phyloP scores from a whole-genome alignment of 23 tunicate genomes.

The Clavelina lepadiformis region DNA sequence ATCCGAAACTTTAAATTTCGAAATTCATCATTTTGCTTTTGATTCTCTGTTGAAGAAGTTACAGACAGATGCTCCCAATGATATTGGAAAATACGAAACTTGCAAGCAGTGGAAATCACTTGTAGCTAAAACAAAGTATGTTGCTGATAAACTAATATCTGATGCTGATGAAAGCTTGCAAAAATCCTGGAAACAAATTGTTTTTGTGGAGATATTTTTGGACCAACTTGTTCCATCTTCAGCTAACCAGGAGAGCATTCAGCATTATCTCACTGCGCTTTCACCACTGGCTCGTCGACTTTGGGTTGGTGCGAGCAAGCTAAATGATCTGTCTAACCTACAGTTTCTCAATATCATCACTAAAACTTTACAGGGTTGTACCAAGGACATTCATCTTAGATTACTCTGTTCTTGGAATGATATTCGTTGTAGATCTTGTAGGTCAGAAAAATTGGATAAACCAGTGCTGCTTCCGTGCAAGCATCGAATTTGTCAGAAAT shows the following conservation, averaged over 20 bases:
- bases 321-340: constrained; percentile 16
- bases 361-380: constrained; percentile 37
- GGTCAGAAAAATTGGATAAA: constrained; percentile 5
- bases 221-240: constrained; percentile 39
- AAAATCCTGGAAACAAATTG: constrained; percentile 11
- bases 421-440: constrained; percentile 24
- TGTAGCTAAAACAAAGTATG: constrained; percentile 5
- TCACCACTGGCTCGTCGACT: constrained; percentile 25
- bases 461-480: constrained; percentile 35
- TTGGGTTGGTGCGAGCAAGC: constrained; percentile 20
- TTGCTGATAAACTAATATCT: constrained; percentile 14
- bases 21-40: constrained; percentile 26
- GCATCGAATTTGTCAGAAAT: constrained; percentile 32
- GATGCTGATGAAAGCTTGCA: neutral
- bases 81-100: constrained; percentile 7
- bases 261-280: constrained; percentile 17
- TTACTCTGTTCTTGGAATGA: constrained; percentile 24
- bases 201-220: constrained; percentile 37
- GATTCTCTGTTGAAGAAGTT: constrained; percentile 10
- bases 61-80: constrained; percentile 10
- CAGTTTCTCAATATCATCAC: constrained; percentile 40
- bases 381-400: constrained; percentile 21
- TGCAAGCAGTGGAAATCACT: constrained; percentile 34
- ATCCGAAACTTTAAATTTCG: constrained; percentile 1
- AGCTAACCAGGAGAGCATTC: neutral